Evolutionary conservation across 2,797 vertebrate species (phyloP), one percentile per base, ranked within the genome.

Genomic region (Eleutherodactylus coqui): DNA sequence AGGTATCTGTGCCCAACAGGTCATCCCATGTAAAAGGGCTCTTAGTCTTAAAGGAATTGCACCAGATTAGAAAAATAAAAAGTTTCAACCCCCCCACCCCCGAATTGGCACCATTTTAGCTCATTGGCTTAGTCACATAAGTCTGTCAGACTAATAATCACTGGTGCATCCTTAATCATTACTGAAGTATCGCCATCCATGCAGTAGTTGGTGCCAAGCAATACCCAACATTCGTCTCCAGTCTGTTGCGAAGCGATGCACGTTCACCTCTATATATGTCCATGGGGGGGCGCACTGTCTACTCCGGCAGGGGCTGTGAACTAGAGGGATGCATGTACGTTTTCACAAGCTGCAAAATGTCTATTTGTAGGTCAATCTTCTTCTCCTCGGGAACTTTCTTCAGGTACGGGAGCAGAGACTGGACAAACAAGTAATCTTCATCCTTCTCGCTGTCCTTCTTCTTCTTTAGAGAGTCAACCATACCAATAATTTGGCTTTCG

Each of bases 301-400:
- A 82, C n/a, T 72, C 49, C 67, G 21, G 8, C 16, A 43, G 47
- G 2, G 24, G 49, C 8, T 19, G 47, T 16, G 43, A 34, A 16
- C 3, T 24, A 1, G 6, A 3, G 9, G 80, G 80, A 36, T 82
- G 80, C 24, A 82, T 69, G 32, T 82, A 82, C 16, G 47, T 73
- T 14, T 82, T 82, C 49, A 82, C 49, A 1, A 82, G 80, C 64
- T 70, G 67, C 64, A 73, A 13, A 36, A 82, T 82, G 64, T 82
- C 67, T 55, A 82, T 82, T 8, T 82, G 80, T 51, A 82, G 13
- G 27, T 82, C 80, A 58, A 82, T 82, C 36, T 82, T 82, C 47
- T 73, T 82, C 49, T 82, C 64, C 24, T 72, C 80, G 14, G 80
- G 80, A n/a, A 82, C 67, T 55, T 73, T 82, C 36, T 82, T 82